Evolutionary conservation across 2,797 vertebrate genomes (phyloP).

Genomic region (Podarcis lilfordi): DNA sequence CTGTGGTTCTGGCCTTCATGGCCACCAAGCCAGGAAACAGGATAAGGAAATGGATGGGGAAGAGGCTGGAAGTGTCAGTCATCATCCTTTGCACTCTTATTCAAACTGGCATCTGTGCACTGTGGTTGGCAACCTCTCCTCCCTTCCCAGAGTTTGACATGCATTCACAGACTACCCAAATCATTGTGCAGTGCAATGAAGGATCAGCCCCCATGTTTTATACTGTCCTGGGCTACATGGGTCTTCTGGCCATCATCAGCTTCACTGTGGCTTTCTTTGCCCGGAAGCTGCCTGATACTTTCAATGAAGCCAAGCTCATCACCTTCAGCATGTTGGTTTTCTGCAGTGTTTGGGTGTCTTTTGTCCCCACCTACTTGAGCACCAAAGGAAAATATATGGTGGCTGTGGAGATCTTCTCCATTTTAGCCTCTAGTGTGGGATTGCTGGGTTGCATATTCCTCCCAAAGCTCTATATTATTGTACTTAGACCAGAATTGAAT

Average conservation of each 20-base stretch:
- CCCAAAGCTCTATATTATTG: neutral
- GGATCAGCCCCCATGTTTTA: neutral
- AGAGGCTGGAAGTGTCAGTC: neutral
- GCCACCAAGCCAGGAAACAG: neutral
- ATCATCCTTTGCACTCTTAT: neutral
- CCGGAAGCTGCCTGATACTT: neutral
- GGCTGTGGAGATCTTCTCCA: slow-evolving; percentile 17
- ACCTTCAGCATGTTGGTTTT: slow-evolving; percentile 11
- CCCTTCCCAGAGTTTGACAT: neutral
- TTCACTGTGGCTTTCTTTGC: neutral
- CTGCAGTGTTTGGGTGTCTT: slow-evolving; percentile 8
- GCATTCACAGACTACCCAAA: neutral
- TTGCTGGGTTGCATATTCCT: neutral
- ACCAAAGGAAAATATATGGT: neutral
- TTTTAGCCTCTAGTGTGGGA: neutral
- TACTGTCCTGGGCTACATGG: neutral
- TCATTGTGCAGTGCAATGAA: slow-evolving; percentile 6
- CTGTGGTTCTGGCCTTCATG: slow-evolving; percentile 4
- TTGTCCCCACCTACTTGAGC: neutral
- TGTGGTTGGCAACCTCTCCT: neutral
- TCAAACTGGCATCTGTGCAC: neutral
- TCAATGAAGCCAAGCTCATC: slow-evolving; percentile 14
- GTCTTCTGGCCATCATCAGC: neutral
- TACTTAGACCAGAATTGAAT: neutral
- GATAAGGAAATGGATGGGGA: neutral